phyloP scores from a whole-genome alignment of 2,797 vertebrate genomes.

The Taenioides sp. region DNA sequence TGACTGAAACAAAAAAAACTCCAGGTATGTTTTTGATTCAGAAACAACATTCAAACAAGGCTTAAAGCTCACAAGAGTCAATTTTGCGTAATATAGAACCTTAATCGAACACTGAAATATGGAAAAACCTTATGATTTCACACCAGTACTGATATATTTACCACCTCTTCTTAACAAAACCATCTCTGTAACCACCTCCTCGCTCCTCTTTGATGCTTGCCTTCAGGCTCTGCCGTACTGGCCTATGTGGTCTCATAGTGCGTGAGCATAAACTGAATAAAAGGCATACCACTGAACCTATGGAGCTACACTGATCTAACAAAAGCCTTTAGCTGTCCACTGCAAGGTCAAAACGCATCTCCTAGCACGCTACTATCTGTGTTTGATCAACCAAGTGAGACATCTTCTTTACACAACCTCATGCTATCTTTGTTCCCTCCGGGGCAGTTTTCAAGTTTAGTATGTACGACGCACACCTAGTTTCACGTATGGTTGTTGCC shows the following conservation, averaged over 20 bases:
- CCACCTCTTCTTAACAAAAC: no score
- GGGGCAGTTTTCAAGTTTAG: slow-evolving; percentile 6
- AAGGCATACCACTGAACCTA: slow-evolving; percentile 10
- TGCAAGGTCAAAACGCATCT: slow-evolving; percentile 47
- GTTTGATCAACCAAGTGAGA: slow-evolving; percentile 47
- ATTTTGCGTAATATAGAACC: no score
- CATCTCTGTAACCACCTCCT: background rate
- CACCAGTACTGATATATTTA: no score
- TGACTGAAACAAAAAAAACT: no score
- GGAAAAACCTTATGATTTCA: no score
- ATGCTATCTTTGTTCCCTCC: slow-evolving; percentile 16
- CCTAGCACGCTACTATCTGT: slow-evolving; percentile 32
- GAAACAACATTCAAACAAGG: no score
- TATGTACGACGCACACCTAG: background rate
- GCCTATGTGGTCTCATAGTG: background rate
- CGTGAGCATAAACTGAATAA: background rate
- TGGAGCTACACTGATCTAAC: slow-evolving; percentile 28
- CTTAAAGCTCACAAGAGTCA: no score
- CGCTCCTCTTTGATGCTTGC: background rate
- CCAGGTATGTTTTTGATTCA: no score
- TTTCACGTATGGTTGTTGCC: background rate
- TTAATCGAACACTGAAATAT: no score
- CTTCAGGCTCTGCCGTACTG: background rate
- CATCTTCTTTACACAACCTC: slow-evolving; percentile 19
- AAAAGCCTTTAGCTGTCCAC: slow-evolving; percentile 30